phyloP scores from a whole-genome alignment of 2,113 vertebrate species.

The Saguinus imperator region DNA sequence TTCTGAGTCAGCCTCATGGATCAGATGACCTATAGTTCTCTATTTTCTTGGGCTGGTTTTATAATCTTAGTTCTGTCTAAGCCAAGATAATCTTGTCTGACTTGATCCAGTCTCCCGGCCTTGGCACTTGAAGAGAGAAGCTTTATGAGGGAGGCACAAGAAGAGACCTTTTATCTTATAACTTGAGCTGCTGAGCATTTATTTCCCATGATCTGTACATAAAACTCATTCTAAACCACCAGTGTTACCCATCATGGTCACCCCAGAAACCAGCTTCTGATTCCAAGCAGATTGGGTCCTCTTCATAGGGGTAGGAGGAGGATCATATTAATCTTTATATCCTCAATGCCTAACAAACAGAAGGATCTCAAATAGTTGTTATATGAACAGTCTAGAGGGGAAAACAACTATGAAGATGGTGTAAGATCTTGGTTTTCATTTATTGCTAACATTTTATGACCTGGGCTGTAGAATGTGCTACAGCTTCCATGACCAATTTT shows the following conservation, averaged over 20 bases:
- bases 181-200: neutral
- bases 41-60: neutral
- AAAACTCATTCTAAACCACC: neutral
- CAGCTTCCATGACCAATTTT: neutral
- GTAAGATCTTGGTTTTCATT: neutral
- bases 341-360: neutral
- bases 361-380: neutral
- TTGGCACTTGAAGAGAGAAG: neutral
- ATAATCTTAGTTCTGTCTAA: neutral
- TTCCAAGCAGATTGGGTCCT: neutral
- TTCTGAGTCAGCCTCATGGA: neutral
- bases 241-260: neutral
- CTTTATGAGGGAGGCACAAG: neutral
- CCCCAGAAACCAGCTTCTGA: neutral
- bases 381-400: neutral
- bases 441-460: neutral
- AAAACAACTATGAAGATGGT: neutral
- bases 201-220: neutral
- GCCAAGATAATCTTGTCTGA: neutral
- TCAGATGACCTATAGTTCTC: neutral
- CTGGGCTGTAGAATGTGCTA: neutral
- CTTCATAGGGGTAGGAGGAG: neutral
- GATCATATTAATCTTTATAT: constrained; percentile 28
- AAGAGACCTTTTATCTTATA: neutral
- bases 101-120: neutral